Percentiles rank a stretch among this genome's conserved stretches.
These are phyloP conservation scores for Tetramorium alpestre DNA, from an alignment of 1,140 invertebrate species.

Conservation along the genomic window DNA sequence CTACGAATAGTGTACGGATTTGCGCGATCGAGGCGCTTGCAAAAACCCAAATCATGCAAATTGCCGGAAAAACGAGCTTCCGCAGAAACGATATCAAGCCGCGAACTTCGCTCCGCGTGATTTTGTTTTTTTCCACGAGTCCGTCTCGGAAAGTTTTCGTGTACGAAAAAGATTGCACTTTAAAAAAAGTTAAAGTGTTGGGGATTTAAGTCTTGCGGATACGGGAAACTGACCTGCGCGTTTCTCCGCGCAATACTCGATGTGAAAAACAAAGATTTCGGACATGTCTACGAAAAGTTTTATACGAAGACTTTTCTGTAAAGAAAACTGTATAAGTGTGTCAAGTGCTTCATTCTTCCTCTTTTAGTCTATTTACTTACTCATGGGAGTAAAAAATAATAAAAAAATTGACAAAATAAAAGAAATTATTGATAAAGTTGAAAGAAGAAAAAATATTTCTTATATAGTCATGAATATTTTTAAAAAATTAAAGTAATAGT, in stretches of 20 bases:
- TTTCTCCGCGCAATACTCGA: background rate
- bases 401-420: background rate
- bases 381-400: background rate
- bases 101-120: background rate
- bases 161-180: constrained; percentile 13
- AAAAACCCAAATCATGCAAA: constrained; percentile 21
- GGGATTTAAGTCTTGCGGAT: constrained; percentile 1
- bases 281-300: constrained; percentile 23
- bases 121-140: background rate
- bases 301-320: background rate
- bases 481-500: background rate
- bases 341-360: constrained; percentile 10
- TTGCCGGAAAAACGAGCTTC: constrained; percentile 27
- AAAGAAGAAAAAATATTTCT: background rate
- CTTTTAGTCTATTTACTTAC: background rate
- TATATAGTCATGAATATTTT: background rate
- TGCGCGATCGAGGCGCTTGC: background rate
- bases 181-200: background rate
- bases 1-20: background rate
- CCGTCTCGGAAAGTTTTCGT: background rate
- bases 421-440: background rate
- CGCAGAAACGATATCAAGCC: background rate
- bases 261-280: constrained; percentile 18
- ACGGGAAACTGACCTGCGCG: background rate
- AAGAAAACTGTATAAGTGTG: background rate